Base-by-base conservation (phyloP, 2,797 vertebrate species). In the Apogon hyalosoma region DNA sequence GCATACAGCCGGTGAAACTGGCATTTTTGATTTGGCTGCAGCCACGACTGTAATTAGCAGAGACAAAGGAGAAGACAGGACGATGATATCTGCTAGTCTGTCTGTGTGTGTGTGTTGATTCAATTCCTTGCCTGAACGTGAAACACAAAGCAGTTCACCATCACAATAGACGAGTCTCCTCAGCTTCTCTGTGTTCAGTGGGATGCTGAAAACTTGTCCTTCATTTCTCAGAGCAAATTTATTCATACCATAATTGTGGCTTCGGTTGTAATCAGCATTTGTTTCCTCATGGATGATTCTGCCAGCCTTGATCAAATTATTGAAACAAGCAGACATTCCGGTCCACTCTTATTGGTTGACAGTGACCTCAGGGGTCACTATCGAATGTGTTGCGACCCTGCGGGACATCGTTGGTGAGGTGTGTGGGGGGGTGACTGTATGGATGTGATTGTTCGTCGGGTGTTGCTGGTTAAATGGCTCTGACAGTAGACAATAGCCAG, bases 401-500 rank as follows among this genome's bases (percentile, higher is more conserved):
- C 12, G 36, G 15, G 36, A 15, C 58, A 48, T 57, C 31, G 4
- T 10, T 15, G 8, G 33, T 16, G 49, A 21, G 19, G 19, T 21
- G 19, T n/a, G 51, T 43, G 33, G 1, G 19, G 4, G 38, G 56
- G 6, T 10, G 70, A 72, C 73, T 54, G 62, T 42, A 70, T 52
- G 75, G 62, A 16, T 43, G 66, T 72, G 74, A 72, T 77, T 83
- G 78, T 81, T 77, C 47, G 11, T 18, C 15, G 66, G 65, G 80
- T 68, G 85, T 86, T 63, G 64, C 66, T 59, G 63, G 67, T 62
- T 75, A 76, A 36, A 77, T 74, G 78, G 84, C 73, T 65, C 59
- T 58, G 82, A 74, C 84, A 56, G 78, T 31, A 81, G 83, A 94
- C 90, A 92, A 90, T 82, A 77, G 85, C 56, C 84, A 84, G 75